Percentiles rank a stretch among this genome's conserved stretches.
Evolutionary conservation across 2,888 invertebrate species (phyloP).

Genomic region (Anarsia innoxiella): DNA sequence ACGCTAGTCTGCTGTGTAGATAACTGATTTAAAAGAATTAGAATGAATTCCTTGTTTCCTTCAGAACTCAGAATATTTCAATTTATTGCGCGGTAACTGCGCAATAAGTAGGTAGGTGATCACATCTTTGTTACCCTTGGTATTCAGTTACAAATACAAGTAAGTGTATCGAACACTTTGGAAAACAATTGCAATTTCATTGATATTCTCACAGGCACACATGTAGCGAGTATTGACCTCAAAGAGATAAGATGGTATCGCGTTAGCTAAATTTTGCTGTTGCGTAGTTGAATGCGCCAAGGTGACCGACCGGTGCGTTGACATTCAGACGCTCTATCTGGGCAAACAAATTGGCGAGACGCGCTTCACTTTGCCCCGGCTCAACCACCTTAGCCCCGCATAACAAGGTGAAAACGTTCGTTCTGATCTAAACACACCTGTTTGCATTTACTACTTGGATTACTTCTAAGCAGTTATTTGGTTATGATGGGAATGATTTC

Average conservation of each 20-base stretch:
- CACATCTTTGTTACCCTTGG: background rate
- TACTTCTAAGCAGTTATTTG: no score
- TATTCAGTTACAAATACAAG: background rate
- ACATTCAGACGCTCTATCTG: constrained; percentile 14
- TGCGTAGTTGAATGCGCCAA: constrained; percentile 11
- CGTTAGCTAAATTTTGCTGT: constrained; percentile 8
- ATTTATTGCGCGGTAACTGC: no score
- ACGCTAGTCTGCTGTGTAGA: no score
- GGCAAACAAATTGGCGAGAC: constrained; percentile 12
- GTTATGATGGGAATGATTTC: no score
- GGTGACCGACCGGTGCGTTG: constrained; percentile 15
- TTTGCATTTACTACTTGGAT: background rate
- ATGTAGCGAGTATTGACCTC: constrained; percentile 13
- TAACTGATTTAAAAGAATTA: no score
- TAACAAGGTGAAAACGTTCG: background rate
- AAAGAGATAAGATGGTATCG: constrained; percentile 9
- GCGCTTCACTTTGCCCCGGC: no score
- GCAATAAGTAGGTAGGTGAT: no score
- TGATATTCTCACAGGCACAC: no score
- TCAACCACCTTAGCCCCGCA: no score
- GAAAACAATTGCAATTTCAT: no score
- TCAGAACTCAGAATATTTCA: no score
- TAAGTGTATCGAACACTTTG: constrained; percentile 8
- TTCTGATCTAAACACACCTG: background rate
- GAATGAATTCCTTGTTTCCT: no score